phyloP scores from a whole-genome alignment of 2,888 invertebrate genomes.

The Quadroppia sp. region DNA sequence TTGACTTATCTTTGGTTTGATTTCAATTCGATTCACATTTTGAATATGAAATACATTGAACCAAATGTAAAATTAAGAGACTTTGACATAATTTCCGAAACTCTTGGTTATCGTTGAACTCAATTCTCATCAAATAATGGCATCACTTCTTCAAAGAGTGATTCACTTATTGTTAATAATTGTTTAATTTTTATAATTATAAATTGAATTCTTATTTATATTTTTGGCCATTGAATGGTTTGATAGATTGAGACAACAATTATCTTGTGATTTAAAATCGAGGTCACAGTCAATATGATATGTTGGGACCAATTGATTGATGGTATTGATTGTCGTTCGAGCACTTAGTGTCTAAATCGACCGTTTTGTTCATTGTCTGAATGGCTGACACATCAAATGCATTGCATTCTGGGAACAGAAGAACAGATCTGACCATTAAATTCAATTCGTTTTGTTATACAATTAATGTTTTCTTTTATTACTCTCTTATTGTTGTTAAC shows the following conservation, averaged over 20 bases:
- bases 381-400: constrained; percentile 7
- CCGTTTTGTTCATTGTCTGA: constrained; percentile 15
- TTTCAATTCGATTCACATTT: constrained; percentile 23
- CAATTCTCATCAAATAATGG: too few relatives aligned
- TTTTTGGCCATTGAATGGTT: not conserved
- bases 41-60: not conserved
- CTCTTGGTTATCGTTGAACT: too few relatives aligned
- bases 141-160: too few relatives aligned
- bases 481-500: constrained; percentile 25
- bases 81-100: too few relatives aligned
- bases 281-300: not conserved
- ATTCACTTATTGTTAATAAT: not conserved
- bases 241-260: constrained; percentile 1
- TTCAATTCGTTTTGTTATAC: constrained; percentile 30
- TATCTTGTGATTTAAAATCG: constrained; percentile 1
- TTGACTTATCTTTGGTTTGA: constrained; percentile 26
- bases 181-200: too few relatives aligned
- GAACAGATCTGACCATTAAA: constrained; percentile 23
- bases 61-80: not conserved
- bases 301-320: constrained; percentile 19
- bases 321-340: constrained; percentile 30
- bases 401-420: not conserved
- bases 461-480: constrained; percentile 35
- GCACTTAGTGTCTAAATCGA: constrained; percentile 24
- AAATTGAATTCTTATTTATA: too few relatives aligned